Evolutionary conservation across 2,888 invertebrate species (phyloP).

Genomic region (Drosophila imparisetae): DNA sequence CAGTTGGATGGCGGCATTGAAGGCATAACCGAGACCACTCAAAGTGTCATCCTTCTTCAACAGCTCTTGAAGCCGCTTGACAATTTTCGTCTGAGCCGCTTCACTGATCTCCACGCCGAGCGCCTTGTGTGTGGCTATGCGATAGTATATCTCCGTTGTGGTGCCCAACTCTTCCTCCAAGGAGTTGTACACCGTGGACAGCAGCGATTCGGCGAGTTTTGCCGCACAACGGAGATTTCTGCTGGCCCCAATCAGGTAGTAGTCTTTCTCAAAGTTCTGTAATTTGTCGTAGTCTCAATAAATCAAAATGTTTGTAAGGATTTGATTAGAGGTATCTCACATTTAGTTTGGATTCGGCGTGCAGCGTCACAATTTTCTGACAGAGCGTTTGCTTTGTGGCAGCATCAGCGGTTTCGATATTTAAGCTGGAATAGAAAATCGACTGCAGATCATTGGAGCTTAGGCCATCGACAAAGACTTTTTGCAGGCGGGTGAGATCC

Average conservation of each 20-base stretch:
- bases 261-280: slow-evolving; percentile 86
- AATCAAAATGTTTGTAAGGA: neutral
- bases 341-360: slow-evolving; percentile 83
- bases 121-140: slow-evolving; percentile 89
- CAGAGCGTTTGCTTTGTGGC: slow-evolving; percentile 86
- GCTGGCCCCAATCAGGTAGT: slow-evolving; percentile 88
- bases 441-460: slow-evolving; percentile 88
- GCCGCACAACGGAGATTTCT: slow-evolving; percentile 86
- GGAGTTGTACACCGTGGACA: slow-evolving; percentile 86
- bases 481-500: slow-evolving; percentile 83
- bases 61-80: slow-evolving; percentile 90
- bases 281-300: slow-evolving; percentile 20
- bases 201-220: slow-evolving; percentile 85
- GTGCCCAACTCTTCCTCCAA: slow-evolving; percentile 89
- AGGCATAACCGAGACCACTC: slow-evolving; percentile 92
- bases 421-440: slow-evolving; percentile 90
- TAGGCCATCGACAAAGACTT: slow-evolving; percentile 84
- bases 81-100: slow-evolving; percentile 89
- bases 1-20: slow-evolving; percentile 92
- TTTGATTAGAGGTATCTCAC: slow-evolving; percentile 84
- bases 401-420: slow-evolving; percentile 88
- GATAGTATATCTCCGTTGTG: slow-evolving; percentile 90
- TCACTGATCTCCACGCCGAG: slow-evolving; percentile 89
- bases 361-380: slow-evolving; percentile 82
- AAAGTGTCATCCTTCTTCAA: slow-evolving; percentile 94